Conservation (phyloP, 2,797 vertebrate genomes). For the Myotis myotis region DNA sequence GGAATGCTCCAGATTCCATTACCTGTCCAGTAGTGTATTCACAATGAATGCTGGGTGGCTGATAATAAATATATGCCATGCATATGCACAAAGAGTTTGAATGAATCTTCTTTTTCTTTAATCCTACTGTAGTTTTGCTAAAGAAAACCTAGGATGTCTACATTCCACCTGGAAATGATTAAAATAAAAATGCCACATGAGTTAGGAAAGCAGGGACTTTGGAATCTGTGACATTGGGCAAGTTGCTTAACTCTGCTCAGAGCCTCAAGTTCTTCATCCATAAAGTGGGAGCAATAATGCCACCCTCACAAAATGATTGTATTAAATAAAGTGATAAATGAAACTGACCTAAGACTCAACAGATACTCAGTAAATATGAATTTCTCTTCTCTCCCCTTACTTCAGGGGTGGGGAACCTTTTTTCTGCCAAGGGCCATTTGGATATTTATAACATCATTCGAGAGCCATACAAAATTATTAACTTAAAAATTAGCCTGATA, state of each 20-base stretch:
- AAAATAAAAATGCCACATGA: not conserved
- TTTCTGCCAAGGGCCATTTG: too few relatives aligned
- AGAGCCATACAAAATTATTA: too few relatives aligned
- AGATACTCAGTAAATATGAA: not conserved
- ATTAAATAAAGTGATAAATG: not conserved
- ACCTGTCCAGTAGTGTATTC: not conserved
- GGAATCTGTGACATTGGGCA: not conserved
- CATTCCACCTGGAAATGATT: not conserved
- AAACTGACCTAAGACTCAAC: not conserved
- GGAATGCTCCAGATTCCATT: not conserved
- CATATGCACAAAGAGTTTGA: not conserved
- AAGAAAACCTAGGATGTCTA: slow-evolving; percentile 18
- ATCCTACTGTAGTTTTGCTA: not conserved
- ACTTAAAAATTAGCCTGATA: too few relatives aligned
- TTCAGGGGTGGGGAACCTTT: not conserved
- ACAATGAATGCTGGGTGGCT: not conserved
- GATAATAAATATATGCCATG: not conserved
- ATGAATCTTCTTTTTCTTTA: not conserved
- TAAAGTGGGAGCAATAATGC: not conserved
- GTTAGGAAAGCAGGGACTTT: not conserved
- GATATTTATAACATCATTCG: too few relatives aligned
- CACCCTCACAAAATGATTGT: not conserved
- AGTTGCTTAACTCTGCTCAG: not conserved
- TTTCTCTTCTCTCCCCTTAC: not conserved
- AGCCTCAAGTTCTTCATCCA: not conserved